These are phyloP conservation scores for Gymnosoma rotundatum DNA, from an alignment of 2,888 invertebrate genomes.

Conservation along the genomic window DNA sequence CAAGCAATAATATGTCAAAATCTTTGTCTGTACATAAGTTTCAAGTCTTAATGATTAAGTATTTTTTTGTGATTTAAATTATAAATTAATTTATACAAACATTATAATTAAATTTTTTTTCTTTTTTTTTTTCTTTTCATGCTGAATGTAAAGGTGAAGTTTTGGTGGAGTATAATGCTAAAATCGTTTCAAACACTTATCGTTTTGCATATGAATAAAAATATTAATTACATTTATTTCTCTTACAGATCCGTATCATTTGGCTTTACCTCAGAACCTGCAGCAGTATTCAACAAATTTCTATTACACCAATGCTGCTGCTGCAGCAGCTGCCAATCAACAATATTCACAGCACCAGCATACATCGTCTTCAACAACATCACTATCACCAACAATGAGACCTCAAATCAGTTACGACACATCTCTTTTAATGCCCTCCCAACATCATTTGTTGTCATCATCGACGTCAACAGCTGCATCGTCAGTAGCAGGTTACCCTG, in stretches of 20 bases:
- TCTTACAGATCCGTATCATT: constrained; percentile 66
- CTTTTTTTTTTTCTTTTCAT: constrained; percentile 46
- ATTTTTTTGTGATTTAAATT: not conserved
- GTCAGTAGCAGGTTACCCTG: constrained; percentile 34
- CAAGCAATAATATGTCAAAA: constrained; percentile 14
- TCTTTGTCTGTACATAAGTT: too few species aligned
- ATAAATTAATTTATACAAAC: not conserved
- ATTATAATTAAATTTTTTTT: constrained; percentile 23
- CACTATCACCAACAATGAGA: constrained; percentile 66
- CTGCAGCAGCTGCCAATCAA: constrained; percentile 53
- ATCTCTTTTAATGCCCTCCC: constrained; percentile 54
- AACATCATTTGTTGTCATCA: constrained; percentile 56
- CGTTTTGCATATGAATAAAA: not conserved
- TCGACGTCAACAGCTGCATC: constrained; percentile 36
- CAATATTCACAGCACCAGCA: constrained; percentile 66
- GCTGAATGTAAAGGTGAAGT: constrained; percentile 42
- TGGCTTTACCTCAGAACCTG: constrained; percentile 67
- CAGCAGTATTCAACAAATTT: constrained; percentile 70
- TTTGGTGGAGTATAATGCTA: constrained; percentile 7
- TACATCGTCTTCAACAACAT: constrained; percentile 58
- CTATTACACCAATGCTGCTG: constrained; percentile 62
- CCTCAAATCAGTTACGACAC: constrained; percentile 67
- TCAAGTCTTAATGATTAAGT: too few species aligned
- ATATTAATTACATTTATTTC: constrained; percentile 10
- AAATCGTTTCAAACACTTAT: constrained; percentile 43